Evolutionary conservation across 2,797 vertebrate genomes (phyloP), one percentile per base, ranked within the genome.

Genomic region (Channallabes apus): DNA sequence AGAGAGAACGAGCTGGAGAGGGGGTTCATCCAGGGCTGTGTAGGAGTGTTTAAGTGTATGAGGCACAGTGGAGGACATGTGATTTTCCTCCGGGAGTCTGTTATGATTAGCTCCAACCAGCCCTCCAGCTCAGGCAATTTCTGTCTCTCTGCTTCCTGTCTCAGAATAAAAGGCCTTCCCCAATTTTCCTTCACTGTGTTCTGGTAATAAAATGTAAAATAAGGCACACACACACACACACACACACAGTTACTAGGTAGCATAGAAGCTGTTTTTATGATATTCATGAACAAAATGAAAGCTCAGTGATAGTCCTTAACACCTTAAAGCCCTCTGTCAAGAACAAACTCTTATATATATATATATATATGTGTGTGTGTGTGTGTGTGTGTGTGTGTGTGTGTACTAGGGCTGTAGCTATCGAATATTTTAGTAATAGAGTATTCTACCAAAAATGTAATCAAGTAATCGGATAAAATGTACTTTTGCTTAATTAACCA

Each of bases 71-170:
- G 27, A 41, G 76, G 67, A 77, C 76, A 84, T 68, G 77, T 83
- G 77, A 85, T 85, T 85, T 71, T 17, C 15, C 46, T 64, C 38
- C 80, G 83, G 87, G 77, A 82, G 83, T 86, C 69, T 87, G 77
- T 82, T 82, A 79, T 89, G 88, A 84, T 86, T 86, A 86, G 80
- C 56, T 80, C 65, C 59, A 72, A 78, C 68, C 86, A 69, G 69
- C 78, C 85, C 86, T 88, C 77, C 73, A 83, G 78, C 76, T 22
- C 54, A 38, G 69, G 29, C 83, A 80, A 80, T 87, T 85, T 85
- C 82, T 75, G 80, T 58, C 27, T 80, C 58, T 59, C 64, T 84
- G 78, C 75, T 62, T 61, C 27, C 67, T 61, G 58, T 79, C 85
- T 82, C 67, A 73, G 65, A 79, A 65, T 71, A 68, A 79, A 59